Evolutionary conservation across 2,113 vertebrate genomes (phyloP).

Genomic region (Paedocypris sp.): DNA sequence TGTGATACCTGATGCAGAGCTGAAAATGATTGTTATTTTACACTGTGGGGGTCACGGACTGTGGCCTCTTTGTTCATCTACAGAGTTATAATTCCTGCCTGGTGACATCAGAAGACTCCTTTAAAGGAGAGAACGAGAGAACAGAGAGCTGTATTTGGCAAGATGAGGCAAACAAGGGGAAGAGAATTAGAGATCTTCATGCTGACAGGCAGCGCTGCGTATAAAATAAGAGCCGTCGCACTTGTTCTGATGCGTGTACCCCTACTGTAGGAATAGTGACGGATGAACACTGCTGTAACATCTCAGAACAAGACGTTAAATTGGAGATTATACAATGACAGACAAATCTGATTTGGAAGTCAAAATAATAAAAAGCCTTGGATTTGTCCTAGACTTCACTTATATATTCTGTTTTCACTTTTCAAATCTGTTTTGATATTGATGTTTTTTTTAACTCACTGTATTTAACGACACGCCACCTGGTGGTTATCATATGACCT

Average conservation of each 20-base stretch:
- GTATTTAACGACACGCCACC: no score
- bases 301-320: no score
- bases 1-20: neutral
- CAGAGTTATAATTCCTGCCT: constrained; percentile 23
- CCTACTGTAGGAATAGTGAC: no score
- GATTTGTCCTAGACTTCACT: no score
- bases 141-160: constrained; percentile 13
- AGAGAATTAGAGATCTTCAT: neutral
- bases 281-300: no score
- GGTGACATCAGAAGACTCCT: constrained; percentile 23
- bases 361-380: no score
- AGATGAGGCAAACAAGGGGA: neutral
- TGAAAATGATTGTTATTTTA: constrained; percentile 12
- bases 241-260: neutral
- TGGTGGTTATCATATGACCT: no score
- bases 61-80: constrained; percentile 16
- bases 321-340: no score
- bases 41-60: constrained; percentile 9
- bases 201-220: neutral
- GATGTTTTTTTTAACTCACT: no score
- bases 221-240: neutral
- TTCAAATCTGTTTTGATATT: no score
- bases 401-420: no score
- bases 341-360: no score
- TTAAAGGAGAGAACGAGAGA: constrained; percentile 17